Evolutionary conservation across 1,140 invertebrate species (phyloP).

Genomic region (Eufriesea mexicana): DNA sequence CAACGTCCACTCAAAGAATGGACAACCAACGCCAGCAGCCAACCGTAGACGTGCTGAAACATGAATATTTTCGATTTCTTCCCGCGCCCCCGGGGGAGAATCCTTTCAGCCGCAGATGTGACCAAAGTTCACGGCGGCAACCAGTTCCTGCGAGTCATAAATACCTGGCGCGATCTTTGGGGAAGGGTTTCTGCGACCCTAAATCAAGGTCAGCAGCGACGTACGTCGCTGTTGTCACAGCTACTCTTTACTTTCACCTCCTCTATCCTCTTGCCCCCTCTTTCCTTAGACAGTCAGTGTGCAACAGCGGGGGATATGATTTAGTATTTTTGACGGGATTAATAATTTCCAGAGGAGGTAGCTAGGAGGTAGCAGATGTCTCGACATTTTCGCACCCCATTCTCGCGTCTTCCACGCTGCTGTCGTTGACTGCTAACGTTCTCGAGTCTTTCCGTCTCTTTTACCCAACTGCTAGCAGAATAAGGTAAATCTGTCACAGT

Average conservation of each 20-base stretch:
- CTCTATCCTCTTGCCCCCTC: not conserved
- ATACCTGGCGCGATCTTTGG: conserved; percentile 47
- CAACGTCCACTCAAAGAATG: not conserved
- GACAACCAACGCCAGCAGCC: not conserved
- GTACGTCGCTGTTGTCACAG: conserved; percentile 44
- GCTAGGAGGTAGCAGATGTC: conserved; percentile 77
- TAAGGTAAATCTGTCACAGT: conserved; percentile 57
- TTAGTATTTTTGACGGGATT: conserved; percentile 78
- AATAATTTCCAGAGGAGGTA: conserved; percentile 74
- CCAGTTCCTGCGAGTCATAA: conserved; percentile 57
- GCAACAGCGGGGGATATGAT: conserved; percentile 66
- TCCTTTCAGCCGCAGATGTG: conserved; percentile 46
- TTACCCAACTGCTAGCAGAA: not conserved
- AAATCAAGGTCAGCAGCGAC: conserved; percentile 73
- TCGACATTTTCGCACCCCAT: conserved; percentile 71
- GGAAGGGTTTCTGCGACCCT: conserved; percentile 68
- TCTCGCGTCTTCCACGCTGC: conserved; percentile 27
- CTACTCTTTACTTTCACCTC: conserved; percentile 28
- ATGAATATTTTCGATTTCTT: conserved; percentile 51
- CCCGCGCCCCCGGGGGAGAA: not conserved
- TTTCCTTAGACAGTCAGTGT: conserved; percentile 3
- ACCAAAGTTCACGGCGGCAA: conserved; percentile 29
- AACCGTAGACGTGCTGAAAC: conserved; percentile 5
- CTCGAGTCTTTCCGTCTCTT: conserved; percentile 1
- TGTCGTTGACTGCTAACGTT: conserved; percentile 30